Evolutionary conservation across 2,888 invertebrate species (phyloP), one percentile per base, ranked within the genome.

Genomic region (Encarsia formosa): DNA sequence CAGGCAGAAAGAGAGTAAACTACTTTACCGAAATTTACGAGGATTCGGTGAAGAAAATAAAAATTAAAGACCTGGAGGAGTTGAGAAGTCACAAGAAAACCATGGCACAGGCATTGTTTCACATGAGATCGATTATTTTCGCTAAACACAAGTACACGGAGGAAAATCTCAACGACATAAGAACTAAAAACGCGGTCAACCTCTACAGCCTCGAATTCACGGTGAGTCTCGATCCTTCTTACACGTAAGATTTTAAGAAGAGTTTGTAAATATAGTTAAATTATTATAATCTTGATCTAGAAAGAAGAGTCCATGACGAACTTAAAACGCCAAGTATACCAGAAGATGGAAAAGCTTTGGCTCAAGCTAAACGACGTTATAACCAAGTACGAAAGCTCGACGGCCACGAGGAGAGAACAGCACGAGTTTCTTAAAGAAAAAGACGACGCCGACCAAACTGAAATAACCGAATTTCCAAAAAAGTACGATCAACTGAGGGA

Each of bases 101-200:
- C 39, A 79, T 82, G 49, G 76, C 79, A 2, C 73, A 75, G 35
- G 77, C 78, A 0, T 83, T 84, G 59, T 76, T 79, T 46, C 76
- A 83, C 46, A 65, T 85, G 49, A 80, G 80, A 55, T 76, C 79
- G 22, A 77, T 83, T 29, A 79, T 78, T n/a, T 81, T 76, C 62
- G 81, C 81, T 34, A 76, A 83, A 61, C 74, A 79, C n/a, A 71
- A 77, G 16, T 51, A 43, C 5, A 58, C 64, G 5, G 62, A 63
- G 39, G 57, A 62, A n/a, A 65, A 60, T 54, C 51, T 69, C 20
- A 57, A 34, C 18, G 56, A 59, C 43, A 63, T 63, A 16, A 67
- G 58, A 51, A 66, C 63, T 13, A 59, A 59, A 22, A 67, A 72
- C 56, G 64, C 68, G 3, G 55, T 66, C 15, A 67, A 66, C 38